Evolutionary conservation across 2,113 vertebrate genomes (phyloP).

Genomic region (Himantopus leucocephalus): DNA sequence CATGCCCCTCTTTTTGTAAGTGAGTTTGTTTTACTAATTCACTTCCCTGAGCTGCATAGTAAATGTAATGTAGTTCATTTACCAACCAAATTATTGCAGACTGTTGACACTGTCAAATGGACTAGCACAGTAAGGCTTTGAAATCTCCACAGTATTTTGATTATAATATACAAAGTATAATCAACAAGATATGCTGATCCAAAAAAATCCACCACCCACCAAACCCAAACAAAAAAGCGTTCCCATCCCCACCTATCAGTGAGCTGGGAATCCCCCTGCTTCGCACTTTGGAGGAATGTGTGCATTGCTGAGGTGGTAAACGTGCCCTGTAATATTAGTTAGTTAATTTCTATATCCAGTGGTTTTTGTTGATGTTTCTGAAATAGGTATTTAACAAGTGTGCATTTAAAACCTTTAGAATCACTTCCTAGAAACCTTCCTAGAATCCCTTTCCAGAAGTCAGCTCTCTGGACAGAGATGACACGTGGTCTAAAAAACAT

Average conservation of each 20-base stretch:
- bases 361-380: not conserved
- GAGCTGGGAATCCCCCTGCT: not conserved
- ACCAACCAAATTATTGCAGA: not conserved
- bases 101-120: not conserved
- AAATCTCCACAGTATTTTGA: not conserved
- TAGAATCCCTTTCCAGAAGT: not conserved
- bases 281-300: not conserved
- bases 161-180: not conserved
- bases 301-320: not conserved
- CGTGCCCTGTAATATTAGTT: not conserved
- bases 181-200: not conserved
- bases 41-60: not conserved
- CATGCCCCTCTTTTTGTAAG: accelerated
- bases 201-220: not conserved
- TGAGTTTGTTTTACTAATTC: not conserved
- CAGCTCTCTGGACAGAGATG: not conserved
- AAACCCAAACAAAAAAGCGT: not conserved
- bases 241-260: not conserved
- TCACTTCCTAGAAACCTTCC: not conserved
- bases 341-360: not conserved
- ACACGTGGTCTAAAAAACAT: not conserved
- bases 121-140: not conserved
- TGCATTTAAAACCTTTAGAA: not conserved
- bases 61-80: not conserved
- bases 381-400: not conserved